phyloP scores from a whole-genome alignment of 2,888 invertebrate species.

The Nineta flava region DNA sequence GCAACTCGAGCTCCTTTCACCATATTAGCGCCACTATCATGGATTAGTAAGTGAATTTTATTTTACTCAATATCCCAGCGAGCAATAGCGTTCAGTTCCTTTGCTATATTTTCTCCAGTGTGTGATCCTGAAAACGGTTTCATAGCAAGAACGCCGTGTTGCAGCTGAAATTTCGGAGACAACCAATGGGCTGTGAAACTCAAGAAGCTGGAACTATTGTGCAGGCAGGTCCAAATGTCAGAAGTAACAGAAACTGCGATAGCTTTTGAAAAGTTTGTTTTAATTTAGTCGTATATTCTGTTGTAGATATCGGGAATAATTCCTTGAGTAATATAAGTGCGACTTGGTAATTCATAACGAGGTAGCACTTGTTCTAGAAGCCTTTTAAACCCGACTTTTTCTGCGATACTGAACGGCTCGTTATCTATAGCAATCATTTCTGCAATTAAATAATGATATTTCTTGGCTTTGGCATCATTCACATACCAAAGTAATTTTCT shows the following conservation, averaged over 20 bases:
- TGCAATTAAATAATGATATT: conserved; percentile 19
- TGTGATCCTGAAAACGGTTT: conserved; percentile 13
- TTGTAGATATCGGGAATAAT: conserved; percentile 13
- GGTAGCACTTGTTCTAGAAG: conserved; percentile 16
- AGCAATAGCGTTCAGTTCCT: no score
- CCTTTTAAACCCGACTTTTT: no score
- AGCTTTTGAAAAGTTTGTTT: conserved; percentile 13
- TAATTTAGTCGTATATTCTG: conserved; percentile 14
- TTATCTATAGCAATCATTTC: conserved; percentile 21
- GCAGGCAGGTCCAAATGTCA: conserved; percentile 16
- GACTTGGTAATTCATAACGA: conserved; percentile 15
- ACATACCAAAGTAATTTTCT: conserved; percentile 14
- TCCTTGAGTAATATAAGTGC: conserved; percentile 13
- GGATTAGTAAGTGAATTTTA: no score
- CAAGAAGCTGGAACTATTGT: conserved; percentile 14
- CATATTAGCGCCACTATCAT: no score
- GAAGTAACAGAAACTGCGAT: conserved; percentile 15
- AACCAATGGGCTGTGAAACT: conserved; percentile 17
- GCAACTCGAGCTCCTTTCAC: no score
- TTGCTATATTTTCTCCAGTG: no score
- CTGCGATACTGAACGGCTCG: no score
- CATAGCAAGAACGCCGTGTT: conserved; percentile 16
- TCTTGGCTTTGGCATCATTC: conserved; percentile 16
- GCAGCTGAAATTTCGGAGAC: conserved; percentile 13
- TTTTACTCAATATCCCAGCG: no score